Evolutionary conservation across 2,113 vertebrate species (phyloP).

Genomic region (Lates calcarifer): DNA sequence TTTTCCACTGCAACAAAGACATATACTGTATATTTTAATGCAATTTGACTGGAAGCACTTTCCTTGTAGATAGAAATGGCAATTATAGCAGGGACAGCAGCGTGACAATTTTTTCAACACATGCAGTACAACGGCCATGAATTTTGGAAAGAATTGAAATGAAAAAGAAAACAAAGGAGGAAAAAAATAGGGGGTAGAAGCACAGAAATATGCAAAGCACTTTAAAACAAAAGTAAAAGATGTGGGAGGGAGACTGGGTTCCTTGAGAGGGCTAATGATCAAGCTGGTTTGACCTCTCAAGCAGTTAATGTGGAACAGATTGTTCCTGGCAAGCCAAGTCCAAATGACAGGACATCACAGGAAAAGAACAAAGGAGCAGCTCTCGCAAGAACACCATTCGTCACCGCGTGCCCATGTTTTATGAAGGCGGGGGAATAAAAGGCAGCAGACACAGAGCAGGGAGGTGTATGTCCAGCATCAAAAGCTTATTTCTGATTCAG

Average conservation of each 20-base stretch:
- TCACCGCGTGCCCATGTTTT: slow-evolving; percentile 8
- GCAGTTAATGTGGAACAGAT: slow-evolving; percentile 77
- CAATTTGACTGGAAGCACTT: background rate
- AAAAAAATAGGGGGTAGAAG: background rate
- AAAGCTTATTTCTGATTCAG: slow-evolving; percentile 15
- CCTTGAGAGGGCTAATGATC: slow-evolving; percentile 72
- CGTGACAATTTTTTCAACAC: background rate
- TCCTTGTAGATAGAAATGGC: background rate
- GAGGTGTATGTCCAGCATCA: slow-evolving; percentile 19
- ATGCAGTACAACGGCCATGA: background rate
- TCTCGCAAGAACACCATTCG: slow-evolving; percentile 42
- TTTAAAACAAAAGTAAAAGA: slow-evolving; percentile 39
- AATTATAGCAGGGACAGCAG: slow-evolving; percentile 2
- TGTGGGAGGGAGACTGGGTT: slow-evolving; percentile 34
- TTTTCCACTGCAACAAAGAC: background rate
- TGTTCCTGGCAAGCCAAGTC: slow-evolving; percentile 63
- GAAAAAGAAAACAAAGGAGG: background rate
- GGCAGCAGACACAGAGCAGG: background rate
- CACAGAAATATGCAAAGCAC: slow-evolving; percentile 5
- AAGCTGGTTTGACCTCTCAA: slow-evolving; percentile 74
- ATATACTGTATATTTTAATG: background rate
- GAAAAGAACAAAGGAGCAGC: slow-evolving; percentile 62
- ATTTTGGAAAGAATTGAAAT: slow-evolving; percentile 8
- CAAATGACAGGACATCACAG: slow-evolving; percentile 73
- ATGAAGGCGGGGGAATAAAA: slow-evolving; percentile 35